phyloP scores from a whole-genome alignment of 2,113 vertebrate species.

The Triplophysa dalaica region DNA sequence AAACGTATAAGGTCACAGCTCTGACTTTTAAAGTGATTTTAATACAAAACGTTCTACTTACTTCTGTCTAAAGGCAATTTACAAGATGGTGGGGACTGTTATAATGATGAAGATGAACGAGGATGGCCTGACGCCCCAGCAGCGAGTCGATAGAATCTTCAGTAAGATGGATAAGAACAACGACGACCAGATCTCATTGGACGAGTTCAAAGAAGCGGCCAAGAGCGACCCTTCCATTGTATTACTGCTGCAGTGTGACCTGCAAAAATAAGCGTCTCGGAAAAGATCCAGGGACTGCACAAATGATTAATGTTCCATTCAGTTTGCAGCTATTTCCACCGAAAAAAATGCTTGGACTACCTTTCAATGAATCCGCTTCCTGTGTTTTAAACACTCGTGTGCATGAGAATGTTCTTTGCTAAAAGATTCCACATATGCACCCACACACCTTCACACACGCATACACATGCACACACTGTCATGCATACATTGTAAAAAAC shows the following conservation, averaged over 20 bases:
- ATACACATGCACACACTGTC: conserved; percentile 45
- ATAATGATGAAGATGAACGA: conserved; percentile 99
- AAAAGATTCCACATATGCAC: conserved; percentile 82
- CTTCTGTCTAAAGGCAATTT: conserved; percentile 84
- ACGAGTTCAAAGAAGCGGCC: conserved; percentile 99
- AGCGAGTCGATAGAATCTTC: conserved; percentile 99
- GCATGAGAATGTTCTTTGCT: conserved; percentile 99
- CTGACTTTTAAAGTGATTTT: background rate
- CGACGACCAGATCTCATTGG: conserved; percentile 98
- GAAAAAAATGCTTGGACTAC: conserved; percentile 92
- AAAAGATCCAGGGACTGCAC: conserved; percentile 85
- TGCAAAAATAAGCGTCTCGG: conserved; percentile 90
- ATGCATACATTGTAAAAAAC: conserved; percentile 50
- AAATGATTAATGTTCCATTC: conserved; percentile 95
- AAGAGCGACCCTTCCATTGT: conserved; percentile 99
- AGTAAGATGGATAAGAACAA: conserved; percentile 99
- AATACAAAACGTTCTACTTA: background rate
- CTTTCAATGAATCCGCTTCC: conserved; percentile 99
- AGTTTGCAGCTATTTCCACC: conserved; percentile 95
- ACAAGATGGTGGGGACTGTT: conserved; percentile 99
- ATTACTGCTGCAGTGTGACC: conserved; percentile 99
- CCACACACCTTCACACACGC: conserved; percentile 44
- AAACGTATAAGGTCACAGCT: too few species aligned
- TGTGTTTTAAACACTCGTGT: conserved; percentile 99
- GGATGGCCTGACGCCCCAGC: conserved; percentile 94